Base-by-base conservation (phyloP, 2,888 invertebrate species). In the Agrochola litura region DNA sequence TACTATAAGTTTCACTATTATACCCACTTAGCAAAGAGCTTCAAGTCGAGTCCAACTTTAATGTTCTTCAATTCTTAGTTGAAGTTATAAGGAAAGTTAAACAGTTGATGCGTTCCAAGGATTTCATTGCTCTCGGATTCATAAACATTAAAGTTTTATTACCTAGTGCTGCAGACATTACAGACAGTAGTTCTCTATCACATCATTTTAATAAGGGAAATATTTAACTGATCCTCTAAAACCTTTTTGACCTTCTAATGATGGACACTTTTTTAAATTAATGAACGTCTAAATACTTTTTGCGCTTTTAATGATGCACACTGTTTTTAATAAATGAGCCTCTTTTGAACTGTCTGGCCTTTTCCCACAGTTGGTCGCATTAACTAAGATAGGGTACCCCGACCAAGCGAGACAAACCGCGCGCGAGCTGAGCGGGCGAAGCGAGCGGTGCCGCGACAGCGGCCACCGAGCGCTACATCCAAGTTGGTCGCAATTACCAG, bases 71-170 rank as follows among this genome's bases (percentile, higher is more conserved):
- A 56, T 49, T 73, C 46, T 14, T 79, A 43, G 19, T 30, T 41
- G 54, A 56, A 80, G 30, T 69, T 77, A 5, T 41, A 54, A 30
- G 46, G 16, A 22, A 77, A 82, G 64, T 82, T 77, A 77, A 68
- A 65, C 68, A 69, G 64, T 49, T 60, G 65, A 77, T 60, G n/a
- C 6, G 41, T 54, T 82, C 4, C 19, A 54, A 43, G 3, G 22
- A 81, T 64, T 64, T 58, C 16, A 10, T 68, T 60, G 37, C 16
- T 58, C 3, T 41, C 8, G 2, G 58, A 63, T 58, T 22, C 16
- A 58, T 58, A 72, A 79, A n/a, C 30, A 58, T 65, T 14, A 46
- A 61, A 56, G 30, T 69, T 60, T 61, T 65, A n/a, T 56, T 41
- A 46, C 12, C 1, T 30, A 16, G 56, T 49, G 41, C 41, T 14